Conservation (phyloP, 1,140 invertebrate genomes). For the Apis cerana region DNA sequence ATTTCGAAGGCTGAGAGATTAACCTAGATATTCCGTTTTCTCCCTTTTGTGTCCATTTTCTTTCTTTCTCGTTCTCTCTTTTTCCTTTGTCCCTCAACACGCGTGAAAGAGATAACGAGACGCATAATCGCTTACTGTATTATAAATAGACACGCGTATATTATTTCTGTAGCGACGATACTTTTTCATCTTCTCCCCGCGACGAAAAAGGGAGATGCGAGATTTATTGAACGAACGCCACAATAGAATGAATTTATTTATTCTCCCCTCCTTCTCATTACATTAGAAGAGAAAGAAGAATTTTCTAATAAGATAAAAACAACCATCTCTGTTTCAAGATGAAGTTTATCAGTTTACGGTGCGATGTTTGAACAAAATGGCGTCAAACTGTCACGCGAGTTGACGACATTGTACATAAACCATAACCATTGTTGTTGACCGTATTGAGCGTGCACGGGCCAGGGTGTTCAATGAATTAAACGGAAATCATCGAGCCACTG, state of each 20-base stretch:
- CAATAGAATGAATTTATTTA: neutral
- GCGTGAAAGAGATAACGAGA: neutral
- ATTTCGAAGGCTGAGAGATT: neutral
- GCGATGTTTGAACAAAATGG: neutral
- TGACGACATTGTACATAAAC: neutral
- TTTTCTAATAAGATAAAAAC: no score
- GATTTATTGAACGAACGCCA: slow-evolving; percentile 13
- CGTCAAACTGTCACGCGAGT: neutral
- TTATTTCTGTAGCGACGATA: slow-evolving; percentile 32
- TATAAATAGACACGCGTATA: neutral
- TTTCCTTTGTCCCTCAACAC: neutral
- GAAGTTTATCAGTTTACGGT: neutral
- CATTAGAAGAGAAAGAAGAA: neutral
- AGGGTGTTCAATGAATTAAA: slow-evolving; percentile 9
- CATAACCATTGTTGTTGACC: neutral
- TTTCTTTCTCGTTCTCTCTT: neutral
- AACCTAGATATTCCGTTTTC: neutral
- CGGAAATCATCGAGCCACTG: neutral
- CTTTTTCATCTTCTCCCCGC: slow-evolving; percentile 1
- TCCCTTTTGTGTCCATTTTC: neutral
- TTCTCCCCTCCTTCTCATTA: neutral
- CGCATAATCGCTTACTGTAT: slow-evolving; percentile 11
- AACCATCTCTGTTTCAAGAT: neutral
- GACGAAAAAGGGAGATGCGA: neutral
- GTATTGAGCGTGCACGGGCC: neutral